phyloP scores from a whole-genome alignment of 2,888 invertebrate species.

The Tanytarsus gracilentus region DNA sequence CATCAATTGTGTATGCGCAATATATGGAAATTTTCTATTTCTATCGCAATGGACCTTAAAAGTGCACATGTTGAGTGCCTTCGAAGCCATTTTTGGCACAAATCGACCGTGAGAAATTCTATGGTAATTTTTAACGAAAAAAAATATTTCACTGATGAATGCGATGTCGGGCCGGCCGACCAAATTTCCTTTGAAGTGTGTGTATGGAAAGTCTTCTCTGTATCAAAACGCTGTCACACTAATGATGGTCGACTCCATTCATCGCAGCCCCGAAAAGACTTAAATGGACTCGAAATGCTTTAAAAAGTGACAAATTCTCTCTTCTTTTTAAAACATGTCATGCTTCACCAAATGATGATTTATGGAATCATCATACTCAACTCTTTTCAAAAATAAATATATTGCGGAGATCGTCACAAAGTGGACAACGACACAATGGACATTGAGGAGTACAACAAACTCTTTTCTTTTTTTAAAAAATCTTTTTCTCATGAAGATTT shows the following conservation, averaged over 20 bases:
- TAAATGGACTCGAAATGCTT: conserved; percentile 17
- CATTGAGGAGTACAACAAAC: not conserved
- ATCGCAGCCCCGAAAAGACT: not conserved
- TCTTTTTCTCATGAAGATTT: conserved; percentile 16
- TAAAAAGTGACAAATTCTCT: conserved; percentile 19
- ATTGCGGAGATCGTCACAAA: not conserved
- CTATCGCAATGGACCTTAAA: not conserved
- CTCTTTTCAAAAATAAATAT: not conserved
- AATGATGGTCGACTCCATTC: conserved; percentile 16
- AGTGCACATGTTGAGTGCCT: conserved; percentile 18
- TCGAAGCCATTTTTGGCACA: conserved; percentile 13
- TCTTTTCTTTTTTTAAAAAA: not conserved
- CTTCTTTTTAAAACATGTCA: not conserved
- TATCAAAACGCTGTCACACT: conserved; percentile 15
- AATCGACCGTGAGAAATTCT: conserved; percentile 30
- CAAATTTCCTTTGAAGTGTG: not conserved
- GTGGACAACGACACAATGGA: conserved; percentile 18
- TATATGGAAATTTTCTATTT: not conserved
- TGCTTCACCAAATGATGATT: conserved; percentile 16
- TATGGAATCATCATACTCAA: conserved; percentile 16
- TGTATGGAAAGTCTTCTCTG: conserved; percentile 5
- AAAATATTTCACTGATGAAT: not conserved
- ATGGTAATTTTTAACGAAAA: conserved; percentile 23
- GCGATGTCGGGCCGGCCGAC: not conserved
- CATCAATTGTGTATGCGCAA: not conserved